Conservation (phyloP, 1,140 invertebrate species). For the Coenobita brevimanus region DNA sequence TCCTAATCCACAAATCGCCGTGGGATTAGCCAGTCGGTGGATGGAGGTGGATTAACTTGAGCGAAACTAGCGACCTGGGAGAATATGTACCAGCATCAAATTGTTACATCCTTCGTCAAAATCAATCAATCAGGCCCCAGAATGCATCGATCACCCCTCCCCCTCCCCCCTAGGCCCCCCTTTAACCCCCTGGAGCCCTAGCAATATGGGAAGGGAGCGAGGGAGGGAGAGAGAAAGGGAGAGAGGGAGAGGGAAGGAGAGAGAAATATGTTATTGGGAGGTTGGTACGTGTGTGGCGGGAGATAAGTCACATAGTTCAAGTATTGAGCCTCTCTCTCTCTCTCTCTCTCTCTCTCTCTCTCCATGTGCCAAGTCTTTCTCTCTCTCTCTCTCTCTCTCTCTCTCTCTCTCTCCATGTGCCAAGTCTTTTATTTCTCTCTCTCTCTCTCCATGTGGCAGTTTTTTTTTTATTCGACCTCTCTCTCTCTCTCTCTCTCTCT, state of each 20-base stretch:
- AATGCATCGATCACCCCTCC: conserved; percentile 52
- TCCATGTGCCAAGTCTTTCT: not conserved
- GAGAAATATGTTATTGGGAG: conserved; percentile 67
- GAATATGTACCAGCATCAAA: conserved; percentile 52
- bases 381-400: not conserved
- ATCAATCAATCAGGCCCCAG: conserved; percentile 60
- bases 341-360: not conserved
- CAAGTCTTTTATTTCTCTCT: too few species aligned
- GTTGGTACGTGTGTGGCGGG: conserved; percentile 56
- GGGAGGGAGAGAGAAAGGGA: conserved; percentile 8
- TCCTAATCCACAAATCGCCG: not conserved
- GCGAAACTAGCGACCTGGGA: conserved; percentile 13
- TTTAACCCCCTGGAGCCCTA: conserved; percentile 33
- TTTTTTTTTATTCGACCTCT: too few species aligned
- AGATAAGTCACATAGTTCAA: conserved; percentile 69
- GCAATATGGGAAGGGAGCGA: conserved; percentile 55
- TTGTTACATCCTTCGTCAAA: conserved; percentile 24
- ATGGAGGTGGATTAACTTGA: not conserved
- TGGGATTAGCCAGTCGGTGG: not conserved
- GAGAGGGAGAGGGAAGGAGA: conserved; percentile 21
- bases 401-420: not conserved
- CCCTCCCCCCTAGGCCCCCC: not conserved
- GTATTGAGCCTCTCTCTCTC: conserved; percentile 54
- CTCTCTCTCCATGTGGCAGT: too few species aligned
- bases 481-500: too few species aligned